Conservation (phyloP, 2,888 invertebrate genomes). For the Ischnus inquisitorius region DNA sequence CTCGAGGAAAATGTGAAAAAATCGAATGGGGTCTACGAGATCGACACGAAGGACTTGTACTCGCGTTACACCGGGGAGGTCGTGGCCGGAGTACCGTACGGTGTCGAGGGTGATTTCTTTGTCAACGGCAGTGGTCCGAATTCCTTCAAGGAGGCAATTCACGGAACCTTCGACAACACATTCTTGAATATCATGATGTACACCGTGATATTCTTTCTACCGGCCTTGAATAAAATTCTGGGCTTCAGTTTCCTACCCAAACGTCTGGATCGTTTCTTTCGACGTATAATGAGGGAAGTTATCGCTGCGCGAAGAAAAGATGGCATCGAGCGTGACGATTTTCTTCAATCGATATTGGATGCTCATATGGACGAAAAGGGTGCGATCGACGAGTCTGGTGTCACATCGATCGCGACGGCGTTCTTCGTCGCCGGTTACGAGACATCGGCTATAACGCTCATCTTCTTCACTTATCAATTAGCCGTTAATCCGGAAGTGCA, state of each 20-base stretch:
- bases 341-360: conserved; percentile 85
- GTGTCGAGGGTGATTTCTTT: conserved; percentile 77
- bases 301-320: conserved; percentile 73
- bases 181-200: conserved; percentile 51
- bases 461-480: conserved; percentile 85
- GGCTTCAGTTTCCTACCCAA: conserved; percentile 65
- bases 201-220: conserved; percentile 65
- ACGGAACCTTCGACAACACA: conserved; percentile 64
- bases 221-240: conserved; percentile 60
- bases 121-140: conserved; percentile 60
- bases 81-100: conserved; percentile 74
- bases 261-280: conserved; percentile 74
- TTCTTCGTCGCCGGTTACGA: conserved; percentile 87
- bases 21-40: conserved; percentile 73
- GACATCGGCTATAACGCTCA: conserved; percentile 86
- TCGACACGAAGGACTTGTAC: conserved; percentile 74
- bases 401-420: conserved; percentile 85
- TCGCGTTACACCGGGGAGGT: conserved; percentile 76
- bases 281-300: conserved; percentile 70
- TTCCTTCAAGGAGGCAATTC: conserved; percentile 65
- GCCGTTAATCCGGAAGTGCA: conserved; percentile 85
- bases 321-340: conserved; percentile 83
- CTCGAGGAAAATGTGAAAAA: conserved; percentile 29
- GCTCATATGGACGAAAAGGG: conserved; percentile 66
- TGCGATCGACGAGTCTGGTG: conserved; percentile 76